phyloP scores from a whole-genome alignment of 2,113 vertebrate genomes.

The Oxyruncus cristatus region DNA sequence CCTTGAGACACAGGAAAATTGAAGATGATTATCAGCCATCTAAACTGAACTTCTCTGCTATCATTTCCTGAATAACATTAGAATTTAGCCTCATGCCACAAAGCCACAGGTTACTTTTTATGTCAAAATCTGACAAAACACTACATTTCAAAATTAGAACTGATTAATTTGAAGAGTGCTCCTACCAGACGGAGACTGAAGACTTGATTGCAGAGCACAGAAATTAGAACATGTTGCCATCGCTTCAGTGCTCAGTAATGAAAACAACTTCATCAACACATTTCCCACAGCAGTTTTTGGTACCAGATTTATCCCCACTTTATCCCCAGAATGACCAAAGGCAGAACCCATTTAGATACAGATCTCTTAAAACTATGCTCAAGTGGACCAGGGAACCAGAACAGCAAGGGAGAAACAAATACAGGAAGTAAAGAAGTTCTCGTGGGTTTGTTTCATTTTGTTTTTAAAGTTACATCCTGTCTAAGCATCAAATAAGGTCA shows the following conservation, averaged over 20 bases:
- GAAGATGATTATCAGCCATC: not conserved
- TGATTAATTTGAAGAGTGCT: not conserved
- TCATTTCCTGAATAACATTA: not conserved
- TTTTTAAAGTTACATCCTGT: not conserved
- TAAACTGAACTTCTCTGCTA: not conserved
- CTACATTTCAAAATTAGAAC: not conserved
- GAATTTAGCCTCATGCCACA: not conserved
- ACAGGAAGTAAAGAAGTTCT: not conserved
- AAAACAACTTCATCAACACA: not conserved
- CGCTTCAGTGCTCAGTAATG: not conserved
- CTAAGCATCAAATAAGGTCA: not conserved
- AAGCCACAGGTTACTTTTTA: not conserved
- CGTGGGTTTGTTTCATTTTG: not conserved
- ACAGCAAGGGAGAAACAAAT: not conserved
- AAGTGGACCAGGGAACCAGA: constrained; percentile 74
- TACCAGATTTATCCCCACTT: not conserved
- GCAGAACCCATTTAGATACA: constrained; percentile 71
- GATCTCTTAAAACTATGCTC: constrained; percentile 74
- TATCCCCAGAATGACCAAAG: not conserved
- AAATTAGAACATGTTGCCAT: not conserved
- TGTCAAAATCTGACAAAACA: not conserved
- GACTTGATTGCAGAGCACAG: not conserved
- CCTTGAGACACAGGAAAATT: not conserved
- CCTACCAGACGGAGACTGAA: not conserved
- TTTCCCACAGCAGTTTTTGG: not conserved